Evolutionary conservation across 2,113 vertebrate species (phyloP).

Genomic region (Zapornia atra): DNA sequence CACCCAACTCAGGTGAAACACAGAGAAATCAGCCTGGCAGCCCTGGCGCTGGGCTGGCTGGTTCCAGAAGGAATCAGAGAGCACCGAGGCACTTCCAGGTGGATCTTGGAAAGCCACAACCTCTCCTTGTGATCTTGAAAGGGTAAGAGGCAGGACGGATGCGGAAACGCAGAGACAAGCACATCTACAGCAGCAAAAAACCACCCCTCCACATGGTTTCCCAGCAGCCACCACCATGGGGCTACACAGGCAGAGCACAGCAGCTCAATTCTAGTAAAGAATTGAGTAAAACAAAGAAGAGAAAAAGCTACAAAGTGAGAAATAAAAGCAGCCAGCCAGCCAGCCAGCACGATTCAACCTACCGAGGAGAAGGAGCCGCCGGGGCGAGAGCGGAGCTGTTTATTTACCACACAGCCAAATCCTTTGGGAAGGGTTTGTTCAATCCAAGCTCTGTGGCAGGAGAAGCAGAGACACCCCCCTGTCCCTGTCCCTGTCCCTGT

Average conservation of each 20-base stretch:
- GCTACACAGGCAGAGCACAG: background rate
- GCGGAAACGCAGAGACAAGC: background rate
- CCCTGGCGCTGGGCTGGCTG: background rate
- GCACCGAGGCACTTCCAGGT: background rate
- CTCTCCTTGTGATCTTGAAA: background rate
- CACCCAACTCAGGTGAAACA: background rate
- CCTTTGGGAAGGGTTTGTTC: background rate
- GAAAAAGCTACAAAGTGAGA: background rate
- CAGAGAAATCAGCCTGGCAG: fast-evolving
- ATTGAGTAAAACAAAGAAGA: background rate
- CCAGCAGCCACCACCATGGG: background rate
- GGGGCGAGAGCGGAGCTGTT: background rate
- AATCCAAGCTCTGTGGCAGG: background rate
- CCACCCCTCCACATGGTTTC: background rate
- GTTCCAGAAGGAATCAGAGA: background rate
- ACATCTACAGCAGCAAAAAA: background rate
- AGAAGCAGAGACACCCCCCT: background rate
- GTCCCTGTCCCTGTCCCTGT: background rate
- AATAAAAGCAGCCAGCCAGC: background rate
- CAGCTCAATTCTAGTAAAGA: background rate
- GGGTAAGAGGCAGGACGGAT: background rate
- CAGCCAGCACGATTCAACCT: background rate
- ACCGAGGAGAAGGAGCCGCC: background rate
- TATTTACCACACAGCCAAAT: background rate
- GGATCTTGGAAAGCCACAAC: background rate